Base-by-base conservation (phyloP, 1,140 invertebrate species). In the Trichomalopsis sarcophagae region DNA sequence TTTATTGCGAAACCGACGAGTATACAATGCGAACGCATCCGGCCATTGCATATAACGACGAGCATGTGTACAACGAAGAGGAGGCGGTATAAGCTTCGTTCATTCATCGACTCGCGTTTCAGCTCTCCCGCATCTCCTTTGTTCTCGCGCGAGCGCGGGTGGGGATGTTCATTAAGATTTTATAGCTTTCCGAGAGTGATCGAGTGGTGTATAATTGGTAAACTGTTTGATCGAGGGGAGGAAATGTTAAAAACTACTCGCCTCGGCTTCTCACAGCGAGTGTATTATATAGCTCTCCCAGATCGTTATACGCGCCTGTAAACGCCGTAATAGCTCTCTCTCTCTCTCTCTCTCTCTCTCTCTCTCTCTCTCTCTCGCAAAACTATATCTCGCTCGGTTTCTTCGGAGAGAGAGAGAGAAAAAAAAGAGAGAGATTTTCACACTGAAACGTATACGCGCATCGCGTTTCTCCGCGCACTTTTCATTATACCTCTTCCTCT, bases 401-500 rank as follows among this genome's bases (percentile, higher is more conserved):
- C 40, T 44, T 44, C 9, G 40, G 7, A 23, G 2, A 7, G 27
- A 27, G 27, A 27, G 27, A 27, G n/a, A 17, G 21, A 66, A 69
- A 69, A 69, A 27, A 23, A 27, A 27, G n/a, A 17, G 68, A 50
- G 21, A 71, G 69, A 81, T 82, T 55, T 74, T 82, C 71, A 47
- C 71, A 55, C 44, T 40, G 47, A 47, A 36, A 62, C n/a, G 27
- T 27, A 71, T 33, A 33, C 17, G 66, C 9, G 36, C 68, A n/a
- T 47, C 40, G 10, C 69, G 21, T 82, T 55, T 36, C 44, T 55
- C n/a, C 9, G 13, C 23, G 40, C 47, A 69, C 50, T 83, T 83
- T 69, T 77, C 55, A 76, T 66, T 76, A 75, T 82, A n/a, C n/a
- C 33, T 47, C 40, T 33, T 47, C 40, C 77, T 27, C 55, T 33